Base-by-base conservation (phyloP, 1,140 invertebrate genomes). In the Wasmannia auropunctata region DNA sequence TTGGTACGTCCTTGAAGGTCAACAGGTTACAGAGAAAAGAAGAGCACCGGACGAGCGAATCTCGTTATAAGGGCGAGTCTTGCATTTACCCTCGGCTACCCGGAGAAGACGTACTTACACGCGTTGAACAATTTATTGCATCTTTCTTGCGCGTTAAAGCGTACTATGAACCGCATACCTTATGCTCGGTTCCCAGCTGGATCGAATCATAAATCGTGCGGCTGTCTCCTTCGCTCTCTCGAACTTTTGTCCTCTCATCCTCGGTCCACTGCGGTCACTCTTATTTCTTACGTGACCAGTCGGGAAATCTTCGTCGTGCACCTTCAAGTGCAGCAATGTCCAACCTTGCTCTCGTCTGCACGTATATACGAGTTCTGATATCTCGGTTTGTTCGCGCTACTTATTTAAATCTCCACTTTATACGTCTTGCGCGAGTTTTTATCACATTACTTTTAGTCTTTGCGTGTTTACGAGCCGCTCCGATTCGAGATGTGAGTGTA, bases 111-210 rank as follows among this genome's bases (percentile, higher is more conserved):
- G 81, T 88, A 88, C 87, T 91, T 89, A 89, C 85, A 83, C 90
- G 85, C 86, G 86, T 89, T 86, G 84, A 91, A 92, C 91, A 91
- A 93, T 93, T 93, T 93, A 93, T 93, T 87, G 87, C 91, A 65
- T 88, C 92, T 93, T 92, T 92, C 92, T 93, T 92, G 91, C 86
- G 87, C 91, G 92, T 91, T 92, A 92, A 93, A 93, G 91, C 91
- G 77, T 88, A 86, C 72, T 90, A 92, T 87, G 91, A 92, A 91
- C 92, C 83, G 92, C 91, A 92, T 93, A 93, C 91, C 89, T 93
- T 92, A 93, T 92, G 92, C 87, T 74, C 62, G 74, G 65, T 87
- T 89, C 90, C 75, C 87, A 85, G 87, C 86, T 63, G 77, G 88
- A 80, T 87, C 84, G 88, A 93, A 93, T 93, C 92, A 93, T 93